Conservation (phyloP, 1,140 invertebrate species). For the Notospermus geniculatus region DNA sequence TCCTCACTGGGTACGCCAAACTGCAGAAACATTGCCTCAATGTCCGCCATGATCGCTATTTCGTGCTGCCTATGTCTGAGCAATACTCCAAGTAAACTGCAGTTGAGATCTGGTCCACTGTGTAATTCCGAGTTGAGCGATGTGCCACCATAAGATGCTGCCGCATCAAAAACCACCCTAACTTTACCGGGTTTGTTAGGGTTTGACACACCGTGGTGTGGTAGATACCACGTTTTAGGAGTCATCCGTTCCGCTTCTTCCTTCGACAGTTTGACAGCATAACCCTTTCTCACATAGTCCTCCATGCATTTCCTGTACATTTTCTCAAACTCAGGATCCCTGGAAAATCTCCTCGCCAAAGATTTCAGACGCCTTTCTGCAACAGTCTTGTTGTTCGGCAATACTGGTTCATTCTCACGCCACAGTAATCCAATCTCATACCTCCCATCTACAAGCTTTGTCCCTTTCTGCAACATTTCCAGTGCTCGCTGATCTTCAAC, state of each 20-base stretch:
- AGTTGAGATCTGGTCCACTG: conserved; percentile 50
- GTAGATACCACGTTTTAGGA: conserved; percentile 22
- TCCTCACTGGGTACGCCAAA: conserved; percentile 18
- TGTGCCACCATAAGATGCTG: conserved; percentile 22
- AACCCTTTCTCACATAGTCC: not conserved
- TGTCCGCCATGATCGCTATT: conserved; percentile 28
- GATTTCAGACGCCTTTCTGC: not conserved
- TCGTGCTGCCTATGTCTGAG: conserved; percentile 23
- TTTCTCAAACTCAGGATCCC: not conserved
- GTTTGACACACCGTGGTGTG: conserved; percentile 26
- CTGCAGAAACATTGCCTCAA: conserved; percentile 31
- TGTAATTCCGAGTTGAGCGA: conserved; percentile 35
- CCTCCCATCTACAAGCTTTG: not conserved
- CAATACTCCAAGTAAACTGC: conserved; percentile 28
- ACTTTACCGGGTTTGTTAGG: conserved; percentile 26
- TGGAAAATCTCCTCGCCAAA: not conserved
- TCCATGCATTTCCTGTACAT: not conserved
- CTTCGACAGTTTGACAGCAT: not conserved
- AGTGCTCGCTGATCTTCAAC: too few species aligned
- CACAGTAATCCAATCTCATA: not conserved
- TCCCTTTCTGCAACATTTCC: too few species aligned
- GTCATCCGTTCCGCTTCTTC: not conserved
- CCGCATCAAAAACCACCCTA: conserved; percentile 31
- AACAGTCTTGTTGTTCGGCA: not conserved
- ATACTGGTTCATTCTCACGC: not conserved